phyloP scores from a whole-genome alignment of 2,888 invertebrate genomes.

The Thereva nobilitata region DNA sequence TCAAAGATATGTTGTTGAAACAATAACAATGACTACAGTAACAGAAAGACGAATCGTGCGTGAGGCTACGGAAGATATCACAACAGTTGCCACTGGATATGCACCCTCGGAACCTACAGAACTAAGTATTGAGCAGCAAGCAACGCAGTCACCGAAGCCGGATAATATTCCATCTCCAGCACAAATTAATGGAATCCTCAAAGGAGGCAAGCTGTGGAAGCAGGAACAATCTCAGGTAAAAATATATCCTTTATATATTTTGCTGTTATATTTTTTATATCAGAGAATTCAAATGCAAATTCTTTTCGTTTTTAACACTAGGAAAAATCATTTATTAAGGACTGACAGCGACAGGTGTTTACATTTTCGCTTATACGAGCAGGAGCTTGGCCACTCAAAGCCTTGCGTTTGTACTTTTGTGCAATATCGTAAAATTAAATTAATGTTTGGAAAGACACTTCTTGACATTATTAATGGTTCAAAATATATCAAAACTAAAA shows the following conservation, averaged over 20 bases:
- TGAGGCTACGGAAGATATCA: conserved; percentile 50
- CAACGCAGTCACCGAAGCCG: conserved; percentile 57
- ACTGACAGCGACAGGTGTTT: no score
- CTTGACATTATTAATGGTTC: no score
- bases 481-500: no score
- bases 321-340: no score
- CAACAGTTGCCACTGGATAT: conserved; percentile 7
- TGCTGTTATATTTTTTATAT: background rate
- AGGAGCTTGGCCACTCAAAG: no score
- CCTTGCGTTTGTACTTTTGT: no score
- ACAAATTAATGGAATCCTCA: conserved; percentile 72
- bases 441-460: no score
- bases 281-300: no score
- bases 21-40: conserved; percentile 70
- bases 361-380: no score
- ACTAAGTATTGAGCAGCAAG: conserved; percentile 48
- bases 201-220: conserved; percentile 79
- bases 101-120: conserved; percentile 34
- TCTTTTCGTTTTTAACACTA: no score
- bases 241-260: conserved; percentile 21
- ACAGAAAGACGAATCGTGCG: conserved; percentile 66
- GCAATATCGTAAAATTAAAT: no score
- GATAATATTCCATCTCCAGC: conserved; percentile 60
- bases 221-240: conserved; percentile 64
- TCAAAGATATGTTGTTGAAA: conserved; percentile 67